These are phyloP conservation scores for Propithecus coquereli DNA, from an alignment of 2,113 vertebrate species.

Conservation along the genomic window DNA sequence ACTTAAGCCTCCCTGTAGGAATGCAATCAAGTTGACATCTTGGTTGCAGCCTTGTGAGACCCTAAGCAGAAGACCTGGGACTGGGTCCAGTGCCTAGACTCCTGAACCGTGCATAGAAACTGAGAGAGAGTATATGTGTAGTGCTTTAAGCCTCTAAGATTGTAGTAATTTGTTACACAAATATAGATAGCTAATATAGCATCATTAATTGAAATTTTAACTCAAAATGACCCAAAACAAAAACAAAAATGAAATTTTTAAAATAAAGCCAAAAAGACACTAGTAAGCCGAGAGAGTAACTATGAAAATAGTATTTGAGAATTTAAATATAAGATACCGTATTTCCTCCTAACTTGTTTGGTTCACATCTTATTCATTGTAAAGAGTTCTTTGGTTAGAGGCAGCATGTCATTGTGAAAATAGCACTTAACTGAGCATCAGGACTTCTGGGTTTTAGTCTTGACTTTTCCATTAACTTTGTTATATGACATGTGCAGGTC, in stretches of 20 bases:
- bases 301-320: neutral
- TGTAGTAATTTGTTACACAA: neutral
- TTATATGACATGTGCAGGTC: neutral
- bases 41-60: neutral
- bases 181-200: neutral
- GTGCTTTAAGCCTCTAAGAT: neutral
- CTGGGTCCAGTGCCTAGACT: neutral
- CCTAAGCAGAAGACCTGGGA: neutral
- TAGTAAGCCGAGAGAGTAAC: neutral
- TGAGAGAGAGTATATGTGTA: neutral
- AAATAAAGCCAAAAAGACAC: neutral
- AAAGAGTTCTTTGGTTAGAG: neutral
- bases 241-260: neutral
- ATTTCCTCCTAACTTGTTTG: neutral
- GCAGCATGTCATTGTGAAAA: neutral
- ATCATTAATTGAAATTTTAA: neutral
- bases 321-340: neutral
- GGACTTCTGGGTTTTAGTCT: neutral
- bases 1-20: neutral
- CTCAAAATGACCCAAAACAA: neutral
- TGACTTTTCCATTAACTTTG: neutral
- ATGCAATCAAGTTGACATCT: neutral
- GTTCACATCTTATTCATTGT: neutral
- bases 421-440: neutral
- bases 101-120: neutral